phyloP scores from a whole-genome alignment of 2,888 invertebrate genomes.

The Merodon equestris region DNA sequence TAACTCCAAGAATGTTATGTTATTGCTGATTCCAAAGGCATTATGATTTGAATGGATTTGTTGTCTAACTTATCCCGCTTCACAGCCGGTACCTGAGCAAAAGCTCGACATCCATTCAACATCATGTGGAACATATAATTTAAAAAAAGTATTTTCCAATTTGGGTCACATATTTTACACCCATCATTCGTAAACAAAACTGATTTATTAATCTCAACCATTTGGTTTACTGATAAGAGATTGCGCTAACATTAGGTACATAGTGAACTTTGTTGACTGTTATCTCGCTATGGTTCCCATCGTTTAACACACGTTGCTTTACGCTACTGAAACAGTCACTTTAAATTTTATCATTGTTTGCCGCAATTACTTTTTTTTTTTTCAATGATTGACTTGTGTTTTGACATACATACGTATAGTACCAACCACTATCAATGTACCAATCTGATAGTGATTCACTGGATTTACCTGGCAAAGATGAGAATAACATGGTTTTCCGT shows the following conservation, averaged over 20 bases:
- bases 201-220: conserved; percentile 34
- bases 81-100: not conserved
- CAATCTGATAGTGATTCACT: too few relatives aligned
- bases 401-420: too few relatives aligned
- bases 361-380: conserved; percentile 32
- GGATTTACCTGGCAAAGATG: conserved; percentile 25
- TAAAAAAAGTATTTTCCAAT: conserved; percentile 38
- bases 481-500: conserved; percentile 28
- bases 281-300: conserved; percentile 26
- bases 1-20: too few relatives aligned
- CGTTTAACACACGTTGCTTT: conserved; percentile 1
- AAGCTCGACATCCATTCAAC: conserved; percentile 2
- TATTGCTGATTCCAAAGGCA: too few relatives aligned
- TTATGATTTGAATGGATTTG: too few relatives aligned
- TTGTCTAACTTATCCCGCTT: conserved; percentile 33
- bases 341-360: not conserved
- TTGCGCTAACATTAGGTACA: too few relatives aligned
- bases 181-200: conserved; percentile 44
- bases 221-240: conserved; percentile 12
- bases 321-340: not conserved
- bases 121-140: conserved; percentile 25
- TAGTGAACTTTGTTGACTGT: too few relatives aligned
- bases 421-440: conserved; percentile 36
- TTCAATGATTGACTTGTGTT: conserved; percentile 35
- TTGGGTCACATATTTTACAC: conserved; percentile 39